Evolutionary conservation across 2,888 invertebrate species (phyloP).

Genomic region (Himalopsyche japonica): DNA sequence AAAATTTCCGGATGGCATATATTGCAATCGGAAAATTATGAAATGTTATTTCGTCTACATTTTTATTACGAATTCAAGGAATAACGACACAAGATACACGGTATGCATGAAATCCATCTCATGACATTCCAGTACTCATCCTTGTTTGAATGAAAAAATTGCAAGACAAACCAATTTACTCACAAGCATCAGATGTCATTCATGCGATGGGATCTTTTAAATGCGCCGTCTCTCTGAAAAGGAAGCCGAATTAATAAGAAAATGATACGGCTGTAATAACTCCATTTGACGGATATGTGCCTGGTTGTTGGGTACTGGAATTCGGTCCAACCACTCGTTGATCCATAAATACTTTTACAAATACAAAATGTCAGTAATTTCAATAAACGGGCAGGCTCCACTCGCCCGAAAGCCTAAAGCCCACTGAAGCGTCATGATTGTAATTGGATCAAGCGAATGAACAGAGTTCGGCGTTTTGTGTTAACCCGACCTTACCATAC

Average conservation of each 20-base stretch:
- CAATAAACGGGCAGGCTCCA: constrained; percentile 6
- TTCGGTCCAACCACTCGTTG: background rate
- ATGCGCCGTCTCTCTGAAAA: no score
- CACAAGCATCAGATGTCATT: no score
- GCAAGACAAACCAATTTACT: no score
- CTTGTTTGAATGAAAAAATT: no score
- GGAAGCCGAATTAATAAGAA: background rate
- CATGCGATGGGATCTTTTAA: no score
- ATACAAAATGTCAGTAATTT: constrained; percentile 19
- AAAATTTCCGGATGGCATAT: no score
- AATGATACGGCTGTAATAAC: background rate
- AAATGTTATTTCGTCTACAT: no score
- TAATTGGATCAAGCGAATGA: constrained; percentile 18
- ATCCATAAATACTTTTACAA: constrained; percentile 16
- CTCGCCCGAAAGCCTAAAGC: background rate
- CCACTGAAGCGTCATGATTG: constrained; percentile 15
- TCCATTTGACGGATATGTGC: background rate
- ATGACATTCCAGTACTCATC: no score
- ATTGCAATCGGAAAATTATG: no score
- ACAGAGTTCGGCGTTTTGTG: constrained; percentile 4
- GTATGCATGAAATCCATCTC: no score
- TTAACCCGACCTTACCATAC: background rate
- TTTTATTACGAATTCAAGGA: no score
- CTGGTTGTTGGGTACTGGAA: background rate
- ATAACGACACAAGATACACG: no score